Percentiles rank a stretch among this genome's conserved stretches.
These are phyloP conservation scores for Eubasilissa splendida DNA, from an alignment of 2,888 invertebrate genomes.

Conservation along the genomic window DNA sequence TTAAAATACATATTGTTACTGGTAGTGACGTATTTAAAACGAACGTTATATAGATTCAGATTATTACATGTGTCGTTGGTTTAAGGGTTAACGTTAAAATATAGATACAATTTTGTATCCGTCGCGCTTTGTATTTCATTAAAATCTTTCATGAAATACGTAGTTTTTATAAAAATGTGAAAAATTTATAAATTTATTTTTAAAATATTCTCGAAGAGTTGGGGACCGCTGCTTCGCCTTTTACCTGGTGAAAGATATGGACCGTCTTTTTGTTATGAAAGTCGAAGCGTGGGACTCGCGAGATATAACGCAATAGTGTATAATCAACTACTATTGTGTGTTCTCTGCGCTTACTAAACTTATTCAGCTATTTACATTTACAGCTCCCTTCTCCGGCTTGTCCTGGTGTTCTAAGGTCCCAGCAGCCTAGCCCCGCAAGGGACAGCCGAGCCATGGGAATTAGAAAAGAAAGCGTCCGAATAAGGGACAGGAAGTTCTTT, in stretches of 20 bases:
- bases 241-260: conserved; percentile 50
- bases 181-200: too few relatives aligned
- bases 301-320: conserved; percentile 45
- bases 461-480: conserved; percentile 26
- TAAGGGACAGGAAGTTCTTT: conserved; percentile 19
- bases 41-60: too few relatives aligned
- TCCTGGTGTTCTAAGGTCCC: too few relatives aligned
- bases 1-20: too few relatives aligned
- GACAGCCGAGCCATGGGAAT: background rate
- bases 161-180: too few relatives aligned
- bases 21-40: too few relatives aligned
- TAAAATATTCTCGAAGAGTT: background rate
- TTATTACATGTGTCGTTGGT: too few relatives aligned
- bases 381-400: too few relatives aligned
- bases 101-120: too few relatives aligned
- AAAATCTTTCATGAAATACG: too few relatives aligned
- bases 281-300: conserved; percentile 48
- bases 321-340: conserved; percentile 16
- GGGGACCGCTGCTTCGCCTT: conserved; percentile 30
- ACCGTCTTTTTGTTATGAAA: conserved; percentile 56
- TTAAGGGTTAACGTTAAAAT: too few relatives aligned
- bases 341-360: background rate
- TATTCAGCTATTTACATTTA: background rate
- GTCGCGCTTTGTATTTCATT: too few relatives aligned
- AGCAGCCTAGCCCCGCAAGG: background rate